Evolutionary conservation across 1,140 invertebrate genomes (phyloP), one percentile per base, ranked within the genome.

Genomic region (Mizuhopecten yessoensis): DNA sequence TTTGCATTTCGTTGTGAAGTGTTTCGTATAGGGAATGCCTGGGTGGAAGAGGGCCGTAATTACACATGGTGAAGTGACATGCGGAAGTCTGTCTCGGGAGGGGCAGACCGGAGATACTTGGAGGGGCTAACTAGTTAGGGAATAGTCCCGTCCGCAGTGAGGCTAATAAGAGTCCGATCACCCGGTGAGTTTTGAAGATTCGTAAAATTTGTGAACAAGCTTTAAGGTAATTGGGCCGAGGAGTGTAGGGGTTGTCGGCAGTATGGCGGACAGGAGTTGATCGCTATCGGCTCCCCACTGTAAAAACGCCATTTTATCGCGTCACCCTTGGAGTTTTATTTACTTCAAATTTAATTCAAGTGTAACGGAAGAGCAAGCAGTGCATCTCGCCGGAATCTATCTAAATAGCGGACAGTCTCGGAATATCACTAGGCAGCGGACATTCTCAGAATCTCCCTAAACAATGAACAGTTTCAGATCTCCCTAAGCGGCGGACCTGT

Each of bases 151-250:
- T 90, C 49, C 57, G 34, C 39, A 88, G 88, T 42, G 86, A 45
- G 89, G 90, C 92, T 92, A 91, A 92, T 92, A 87, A 92, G 86
- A 42, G 42, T 33, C 34, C 45, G 88, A 88, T 57, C 86, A 34
- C 92, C 90, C 39, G 90, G 86, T 75, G 90, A 34, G 88, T 39
- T 89, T 75, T 34, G 88, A 88, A 92, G 90, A 92, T 90, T 92
- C 57, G 88, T 90, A 90, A 90, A 92, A 92, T 90, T 92, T 92
- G 92, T 92, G 92, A 90, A 91, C 90, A 92, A 89, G 90, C 88
- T 90, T 88, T 86, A 20, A 89, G 87, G 90, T 92, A 92, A 92
- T 92, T 92, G 92, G 90, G 90, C 92, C 29, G 88, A 45, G 86
- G 92, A 45, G 88, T 75, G 88, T 49, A 88, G 49, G 86, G 86